phyloP scores from a whole-genome alignment of 64 coral and sea anemone genomes.

The Montipora sp. region DNA sequence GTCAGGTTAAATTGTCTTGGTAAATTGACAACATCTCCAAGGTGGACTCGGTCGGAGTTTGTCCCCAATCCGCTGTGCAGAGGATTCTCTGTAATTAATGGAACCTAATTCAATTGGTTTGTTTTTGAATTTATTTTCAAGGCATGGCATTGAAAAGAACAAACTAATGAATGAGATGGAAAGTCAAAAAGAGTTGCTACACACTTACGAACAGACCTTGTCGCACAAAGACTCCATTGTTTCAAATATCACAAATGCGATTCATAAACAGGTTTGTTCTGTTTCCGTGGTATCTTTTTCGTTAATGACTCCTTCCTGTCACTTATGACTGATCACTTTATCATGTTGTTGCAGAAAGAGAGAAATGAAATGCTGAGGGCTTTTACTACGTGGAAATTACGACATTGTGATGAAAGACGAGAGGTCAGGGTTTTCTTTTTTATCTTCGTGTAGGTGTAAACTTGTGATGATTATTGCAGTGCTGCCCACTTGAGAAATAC shows the following conservation, averaged over 20 bases:
- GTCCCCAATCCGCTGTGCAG: too few relatives aligned
- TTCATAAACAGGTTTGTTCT: constrained; percentile 90
- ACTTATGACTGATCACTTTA: not conserved
- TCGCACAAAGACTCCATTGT: constrained; percentile 90
- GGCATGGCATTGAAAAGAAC: constrained; percentile 88
- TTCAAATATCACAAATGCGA: constrained; percentile 85
- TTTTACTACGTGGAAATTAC: constrained; percentile 87
- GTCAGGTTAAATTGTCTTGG: too few relatives aligned
- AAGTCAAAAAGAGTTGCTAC: constrained; percentile 88
- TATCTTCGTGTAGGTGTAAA: too few relatives aligned
- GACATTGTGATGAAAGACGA: constrained; percentile 86
- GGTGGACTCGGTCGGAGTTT: too few relatives aligned
- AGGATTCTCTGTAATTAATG: too few relatives aligned
- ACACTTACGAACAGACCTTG: constrained; percentile 91
- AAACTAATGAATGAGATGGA: constrained; percentile 95
- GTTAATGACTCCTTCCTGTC: not conserved
- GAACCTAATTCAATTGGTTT: not conserved
- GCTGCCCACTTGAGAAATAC: too few relatives aligned
- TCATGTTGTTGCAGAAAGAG: constrained; percentile 63
- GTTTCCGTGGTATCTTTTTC: not conserved
- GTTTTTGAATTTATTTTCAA: constrained; percentile 6
- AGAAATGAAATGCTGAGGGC: constrained; percentile 87
- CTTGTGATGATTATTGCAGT: too few relatives aligned
- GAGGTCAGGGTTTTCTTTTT: constrained; percentile 58
- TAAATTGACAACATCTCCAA: too few relatives aligned